Base-by-base conservation (phyloP, 2,888 invertebrate species). In the Acanthococcus lagerstroemiae region DNA sequence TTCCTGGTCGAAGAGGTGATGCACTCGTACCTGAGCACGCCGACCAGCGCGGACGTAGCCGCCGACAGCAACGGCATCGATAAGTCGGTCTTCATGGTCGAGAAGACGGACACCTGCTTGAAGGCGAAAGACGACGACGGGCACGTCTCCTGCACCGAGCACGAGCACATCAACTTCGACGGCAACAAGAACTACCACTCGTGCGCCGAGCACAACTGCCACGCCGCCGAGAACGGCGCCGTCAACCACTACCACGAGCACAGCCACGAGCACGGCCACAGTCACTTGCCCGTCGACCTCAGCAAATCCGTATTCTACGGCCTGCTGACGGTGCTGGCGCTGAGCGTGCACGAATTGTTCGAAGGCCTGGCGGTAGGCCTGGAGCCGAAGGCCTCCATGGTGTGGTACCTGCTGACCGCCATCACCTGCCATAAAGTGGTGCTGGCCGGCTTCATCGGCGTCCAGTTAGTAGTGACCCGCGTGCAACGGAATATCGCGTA, bases 361-460 rank as follows among this genome's bases (percentile, higher is more conserved):
- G 85, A 86, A 76, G 85, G 90, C 17, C 77, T 90, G 57, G 87
- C 90, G n/a, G 86, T 91, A 9, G 90, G 90, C 0, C 76, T 90
- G 67, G 88, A 90, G 74, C 77, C 80, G 7, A 46, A 60, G 12
- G 4, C 70, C 21, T 17, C 24, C 1, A 79, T 79, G 9, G 84
- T 85, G 3, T 86, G 85, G 81, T 83, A 83, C 68, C 73, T 84
- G 27, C 80, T 83, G 60, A 80, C 79, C 0, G 85, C 84, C 0
- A 82, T 85, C 22, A 81, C 83, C 5, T 82, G 83, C 0, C 85
- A 85, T 73, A 85, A 84, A 72, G 75, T 83, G 66, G 83, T 84
- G 45, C 83, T 85, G 52, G 80, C 81, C 1, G 83, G 84, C 71
- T 84, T 83, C 73, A 82, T 85, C 7, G 84, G 84, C 0, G 77